Percentiles rank a stretch among this genome's conserved stretches.
These are phyloP conservation scores for Palythoa caribaeorum DNA, from an alignment of 92 coral and sea anemone species.

Conservation along the genomic window DNA sequence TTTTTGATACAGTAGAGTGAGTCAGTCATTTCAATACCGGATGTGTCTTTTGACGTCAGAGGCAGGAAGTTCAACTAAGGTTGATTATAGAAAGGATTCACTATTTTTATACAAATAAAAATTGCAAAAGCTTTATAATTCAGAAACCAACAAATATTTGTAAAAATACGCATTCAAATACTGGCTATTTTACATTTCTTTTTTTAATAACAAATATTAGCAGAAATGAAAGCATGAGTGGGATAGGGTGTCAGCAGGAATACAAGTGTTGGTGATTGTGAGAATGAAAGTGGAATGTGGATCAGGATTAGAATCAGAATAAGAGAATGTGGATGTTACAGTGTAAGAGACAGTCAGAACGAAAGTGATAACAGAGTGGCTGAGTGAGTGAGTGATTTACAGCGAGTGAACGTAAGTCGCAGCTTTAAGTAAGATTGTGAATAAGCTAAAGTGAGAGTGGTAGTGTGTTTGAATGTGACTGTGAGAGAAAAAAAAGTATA, in stretches of 20 bases:
- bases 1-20: conserved; percentile 23
- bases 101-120: not conserved
- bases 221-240: not conserved
- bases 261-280: not conserved
- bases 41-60: conserved; percentile 27
- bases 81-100: not conserved
- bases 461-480: not conserved
- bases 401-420: not conserved
- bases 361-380: not conserved
- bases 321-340: not conserved
- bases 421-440: not conserved
- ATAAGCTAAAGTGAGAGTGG: not conserved
- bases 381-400: not conserved
- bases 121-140: not conserved
- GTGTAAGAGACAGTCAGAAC: not conserved
- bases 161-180: not conserved
- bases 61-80: conserved; percentile 14
- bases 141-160: not conserved
- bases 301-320: not conserved
- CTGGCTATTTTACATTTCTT: not conserved
- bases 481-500: too few relatives aligned
- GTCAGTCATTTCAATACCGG: not conserved
- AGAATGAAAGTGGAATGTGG: not conserved
- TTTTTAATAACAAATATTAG: not conserved
- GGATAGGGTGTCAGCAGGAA: not conserved